Conservation (phyloP, 53 echinoderm and acorn worm species). For the Glandiceps talaboti region DNA sequence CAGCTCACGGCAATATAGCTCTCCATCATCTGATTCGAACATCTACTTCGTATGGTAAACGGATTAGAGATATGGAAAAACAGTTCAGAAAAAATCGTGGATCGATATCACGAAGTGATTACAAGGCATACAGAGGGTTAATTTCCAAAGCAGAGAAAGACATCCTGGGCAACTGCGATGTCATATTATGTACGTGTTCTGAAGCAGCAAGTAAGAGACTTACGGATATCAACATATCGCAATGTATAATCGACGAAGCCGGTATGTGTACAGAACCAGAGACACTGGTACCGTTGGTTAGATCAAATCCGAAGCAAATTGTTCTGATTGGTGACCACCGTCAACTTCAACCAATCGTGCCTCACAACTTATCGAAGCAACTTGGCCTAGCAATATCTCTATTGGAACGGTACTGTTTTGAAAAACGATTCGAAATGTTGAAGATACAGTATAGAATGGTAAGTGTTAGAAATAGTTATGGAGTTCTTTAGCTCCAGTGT, state of each 20-base stretch:
- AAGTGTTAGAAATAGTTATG: too few species aligned
- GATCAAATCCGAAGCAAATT: constrained; percentile 68
- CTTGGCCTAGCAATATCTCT: background rate
- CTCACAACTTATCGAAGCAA: background rate
- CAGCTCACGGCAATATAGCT: constrained; percentile 32
- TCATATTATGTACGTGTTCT: constrained; percentile 78
- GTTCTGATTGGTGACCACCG: constrained; percentile 94
- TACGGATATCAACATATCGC: constrained; percentile 49
- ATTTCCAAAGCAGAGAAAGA: constrained; percentile 12
- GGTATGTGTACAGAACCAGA: constrained; percentile 98
- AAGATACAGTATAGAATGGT: background rate
- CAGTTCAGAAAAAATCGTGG: background rate
- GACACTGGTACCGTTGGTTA: constrained; percentile 70
- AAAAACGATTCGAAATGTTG: background rate
- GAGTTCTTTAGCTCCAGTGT: too few species aligned
- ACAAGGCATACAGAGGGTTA: background rate
- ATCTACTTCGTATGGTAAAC: background rate
- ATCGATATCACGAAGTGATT: background rate
- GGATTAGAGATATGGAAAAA: background rate
- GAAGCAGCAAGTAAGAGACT: constrained; percentile 37
- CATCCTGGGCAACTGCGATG: constrained; percentile 50
- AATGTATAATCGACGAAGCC: constrained; percentile 91
- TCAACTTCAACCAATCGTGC: constrained; percentile 21
- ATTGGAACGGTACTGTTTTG: background rate
- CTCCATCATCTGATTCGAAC: constrained; percentile 30